Percentiles rank a stretch among this genome's conserved stretches.
phyloP scores from a whole-genome alignment of 2,113 vertebrate genomes.

The Tauraco erythrolophus region DNA sequence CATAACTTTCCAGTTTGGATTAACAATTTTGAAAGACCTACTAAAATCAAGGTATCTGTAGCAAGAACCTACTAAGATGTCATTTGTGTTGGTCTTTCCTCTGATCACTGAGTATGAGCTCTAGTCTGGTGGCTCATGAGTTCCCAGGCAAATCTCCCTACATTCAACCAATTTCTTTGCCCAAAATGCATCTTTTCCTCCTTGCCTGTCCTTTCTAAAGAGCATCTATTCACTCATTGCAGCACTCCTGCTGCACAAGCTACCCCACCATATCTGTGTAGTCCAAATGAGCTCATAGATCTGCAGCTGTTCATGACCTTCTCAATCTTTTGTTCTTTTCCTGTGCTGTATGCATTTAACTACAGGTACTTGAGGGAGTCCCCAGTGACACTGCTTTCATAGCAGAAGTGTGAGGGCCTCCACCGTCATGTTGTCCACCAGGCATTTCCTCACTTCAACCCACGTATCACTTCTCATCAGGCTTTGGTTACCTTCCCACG shows the following conservation, averaged over 20 bases:
- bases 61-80: background rate
- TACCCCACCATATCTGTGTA: background rate
- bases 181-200: background rate
- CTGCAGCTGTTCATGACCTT: background rate
- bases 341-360: background rate
- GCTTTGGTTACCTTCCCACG: background rate
- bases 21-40: background rate
- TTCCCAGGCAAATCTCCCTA: background rate
- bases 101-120: background rate
- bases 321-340: background rate
- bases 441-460: background rate
- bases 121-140: fast-evolving
- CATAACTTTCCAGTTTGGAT: background rate
- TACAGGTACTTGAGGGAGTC: background rate
- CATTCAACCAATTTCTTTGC: background rate
- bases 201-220: background rate
- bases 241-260: background rate
- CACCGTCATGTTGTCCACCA: too few species aligned
- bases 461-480: background rate
- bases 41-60: background rate
- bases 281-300: background rate
- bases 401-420: background rate
- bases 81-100: background rate
- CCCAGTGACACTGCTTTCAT: background rate
- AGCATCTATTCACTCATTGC: background rate